Conservation (phyloP, 2,797 vertebrate species). For the Morus bassanus region DNA sequence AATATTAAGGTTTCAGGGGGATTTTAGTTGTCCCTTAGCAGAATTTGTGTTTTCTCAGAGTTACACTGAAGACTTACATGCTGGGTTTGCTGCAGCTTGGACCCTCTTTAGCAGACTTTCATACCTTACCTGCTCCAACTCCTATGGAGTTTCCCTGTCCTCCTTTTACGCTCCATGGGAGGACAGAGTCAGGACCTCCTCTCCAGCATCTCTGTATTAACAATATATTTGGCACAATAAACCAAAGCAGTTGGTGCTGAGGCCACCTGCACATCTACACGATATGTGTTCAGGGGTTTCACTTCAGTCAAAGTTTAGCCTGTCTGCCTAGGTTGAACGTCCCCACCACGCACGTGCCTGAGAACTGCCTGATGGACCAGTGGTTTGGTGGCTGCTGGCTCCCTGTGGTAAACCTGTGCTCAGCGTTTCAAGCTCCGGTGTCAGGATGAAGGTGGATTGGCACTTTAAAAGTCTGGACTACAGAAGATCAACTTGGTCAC, state of each 20-base stretch:
- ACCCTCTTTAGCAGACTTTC: background rate
- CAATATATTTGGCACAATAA: background rate
- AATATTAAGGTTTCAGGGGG: background rate
- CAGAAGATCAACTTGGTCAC: background rate
- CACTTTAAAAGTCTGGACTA: background rate
- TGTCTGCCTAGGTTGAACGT: rapidly evolving
- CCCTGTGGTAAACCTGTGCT: background rate
- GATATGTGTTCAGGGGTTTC: background rate
- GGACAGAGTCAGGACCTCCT: background rate
- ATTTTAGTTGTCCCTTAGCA: background rate
- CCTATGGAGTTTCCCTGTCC: background rate
- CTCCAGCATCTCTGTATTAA: background rate
- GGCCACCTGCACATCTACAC: too few relatives aligned
- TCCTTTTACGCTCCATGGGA: background rate
- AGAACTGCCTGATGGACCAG: background rate
- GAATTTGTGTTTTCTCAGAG: background rate
- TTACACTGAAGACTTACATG: background rate
- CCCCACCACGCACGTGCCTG: rapidly evolving
- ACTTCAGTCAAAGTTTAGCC: background rate
- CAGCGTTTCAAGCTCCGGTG: background rate
- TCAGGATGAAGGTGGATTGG: background rate
- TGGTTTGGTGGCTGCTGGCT: background rate
- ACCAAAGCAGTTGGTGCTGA: background rate
- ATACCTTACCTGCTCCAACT: background rate
- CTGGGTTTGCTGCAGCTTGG: background rate